phyloP scores from a whole-genome alignment of 2,797 vertebrate genomes.

The Pangasius djambal region DNA sequence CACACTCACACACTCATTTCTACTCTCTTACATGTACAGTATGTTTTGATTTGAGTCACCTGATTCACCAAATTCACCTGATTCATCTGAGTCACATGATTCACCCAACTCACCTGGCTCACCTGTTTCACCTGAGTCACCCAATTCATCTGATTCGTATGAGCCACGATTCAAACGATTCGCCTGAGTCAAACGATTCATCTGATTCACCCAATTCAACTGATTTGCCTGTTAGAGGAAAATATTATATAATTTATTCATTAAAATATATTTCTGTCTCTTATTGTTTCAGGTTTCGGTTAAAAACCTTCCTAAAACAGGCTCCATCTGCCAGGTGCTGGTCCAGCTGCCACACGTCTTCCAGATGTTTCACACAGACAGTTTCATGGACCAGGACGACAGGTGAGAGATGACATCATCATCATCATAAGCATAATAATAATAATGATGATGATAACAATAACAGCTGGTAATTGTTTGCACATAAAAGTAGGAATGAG shows the following conservation, averaged over 20 bases:
- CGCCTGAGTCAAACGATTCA: neutral
- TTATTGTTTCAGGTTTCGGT: constrained; percentile 74
- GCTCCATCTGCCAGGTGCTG: constrained; percentile 90
- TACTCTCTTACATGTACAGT: neutral
- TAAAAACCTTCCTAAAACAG: constrained; percentile 80
- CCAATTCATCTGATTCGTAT: neutral
- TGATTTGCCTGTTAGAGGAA: constrained; percentile 37
- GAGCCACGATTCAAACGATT: constrained; percentile 66
- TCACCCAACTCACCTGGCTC: neutral
- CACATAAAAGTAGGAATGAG: neutral
- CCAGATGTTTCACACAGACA: constrained; percentile 84
- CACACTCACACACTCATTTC: too few species aligned
- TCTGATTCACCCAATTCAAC: constrained; percentile 38
- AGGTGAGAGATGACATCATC: constrained; percentile 73
- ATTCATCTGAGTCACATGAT: constrained; percentile 65
- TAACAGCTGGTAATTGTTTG: neutral
- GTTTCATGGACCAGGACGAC: constrained; percentile 80
- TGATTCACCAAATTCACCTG: constrained; percentile 28
- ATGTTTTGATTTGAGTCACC: neutral
- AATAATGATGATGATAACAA: neutral
- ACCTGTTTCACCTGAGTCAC: constrained; percentile 68
- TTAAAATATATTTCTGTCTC: too few species aligned
- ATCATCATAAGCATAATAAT: neutral
- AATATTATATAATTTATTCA: neutral
- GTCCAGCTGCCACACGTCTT: constrained; percentile 96